Conservation (phyloP, 2,888 invertebrate species). For the Dysmachus trigonus region DNA sequence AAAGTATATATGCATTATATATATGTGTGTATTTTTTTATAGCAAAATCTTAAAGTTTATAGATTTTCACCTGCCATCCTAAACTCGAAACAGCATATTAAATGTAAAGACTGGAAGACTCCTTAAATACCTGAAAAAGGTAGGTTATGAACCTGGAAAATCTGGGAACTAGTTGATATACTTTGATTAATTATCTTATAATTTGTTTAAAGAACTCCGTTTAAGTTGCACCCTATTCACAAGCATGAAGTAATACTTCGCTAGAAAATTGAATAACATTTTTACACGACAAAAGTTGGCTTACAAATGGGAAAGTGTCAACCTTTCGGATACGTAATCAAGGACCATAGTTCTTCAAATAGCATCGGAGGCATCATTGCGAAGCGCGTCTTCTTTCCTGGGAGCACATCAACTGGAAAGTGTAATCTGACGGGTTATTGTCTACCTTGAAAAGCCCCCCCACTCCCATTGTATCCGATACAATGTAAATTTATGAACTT, state of each 20-base stretch:
- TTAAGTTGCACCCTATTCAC: not conserved
- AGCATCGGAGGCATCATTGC: not conserved
- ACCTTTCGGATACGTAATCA: not conserved
- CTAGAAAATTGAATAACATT: not conserved
- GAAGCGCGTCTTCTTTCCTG: not conserved
- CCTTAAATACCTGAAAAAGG: too few species aligned
- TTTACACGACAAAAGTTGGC: not conserved
- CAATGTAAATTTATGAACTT: constrained; percentile 36
- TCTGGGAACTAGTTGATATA: too few species aligned
- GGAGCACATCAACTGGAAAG: not conserved
- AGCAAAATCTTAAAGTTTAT: too few species aligned
- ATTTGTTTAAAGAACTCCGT: too few species aligned
- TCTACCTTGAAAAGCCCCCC: not conserved
- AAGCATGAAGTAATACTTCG: not conserved
- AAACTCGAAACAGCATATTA: too few species aligned
- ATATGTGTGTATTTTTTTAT: too few species aligned
- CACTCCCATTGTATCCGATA: not conserved
- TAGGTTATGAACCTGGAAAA: too few species aligned
- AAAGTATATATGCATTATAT: too few species aligned
- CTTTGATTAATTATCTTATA: too few species aligned
- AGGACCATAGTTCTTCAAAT: not conserved
- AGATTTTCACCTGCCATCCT: too few species aligned
- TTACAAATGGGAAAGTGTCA: not conserved
- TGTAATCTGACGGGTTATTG: constrained; percentile 14
- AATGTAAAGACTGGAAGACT: too few species aligned